A percentile compares a stretch with the other conserved stretches of the same genome.
These are phyloP conservation scores for Unio pictorum DNA, from an alignment of 2,888 invertebrate genomes.

Conservation along the genomic window DNA sequence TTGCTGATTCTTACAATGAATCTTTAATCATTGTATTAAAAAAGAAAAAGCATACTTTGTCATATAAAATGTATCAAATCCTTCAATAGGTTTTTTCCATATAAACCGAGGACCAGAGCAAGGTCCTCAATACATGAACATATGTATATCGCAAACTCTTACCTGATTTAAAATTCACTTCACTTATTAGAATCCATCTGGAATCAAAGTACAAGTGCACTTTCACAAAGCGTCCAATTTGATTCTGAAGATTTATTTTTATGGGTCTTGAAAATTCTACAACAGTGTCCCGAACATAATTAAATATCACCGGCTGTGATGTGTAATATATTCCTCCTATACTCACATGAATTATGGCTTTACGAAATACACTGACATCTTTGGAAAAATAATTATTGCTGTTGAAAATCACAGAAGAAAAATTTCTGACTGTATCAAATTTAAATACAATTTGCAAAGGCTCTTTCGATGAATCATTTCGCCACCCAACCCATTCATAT, in stretches of 20 bases:
- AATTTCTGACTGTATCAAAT: slow-evolving; percentile 90
- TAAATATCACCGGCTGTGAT: slow-evolving; percentile 80
- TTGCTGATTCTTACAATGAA: no score
- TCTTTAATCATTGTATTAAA: no score
- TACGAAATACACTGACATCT: slow-evolving; percentile 87
- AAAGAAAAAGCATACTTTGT: no score
- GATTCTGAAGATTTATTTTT: slow-evolving; percentile 84
- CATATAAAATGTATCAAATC: no score
- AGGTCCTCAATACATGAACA: no score
- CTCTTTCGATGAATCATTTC: slow-evolving; percentile 76
- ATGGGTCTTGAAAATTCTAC: slow-evolving; percentile 88
- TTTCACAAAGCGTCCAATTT: slow-evolving; percentile 85
- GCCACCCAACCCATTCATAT: slow-evolving; percentile 94
- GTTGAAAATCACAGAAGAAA: slow-evolving; percentile 85
- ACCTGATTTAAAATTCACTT: slow-evolving; percentile 90
- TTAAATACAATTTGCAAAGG: slow-evolving; percentile 84
- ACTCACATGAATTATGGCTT: slow-evolving; percentile 82
- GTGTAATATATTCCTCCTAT: slow-evolving; percentile 85
- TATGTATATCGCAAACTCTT: slow-evolving; percentile 15
- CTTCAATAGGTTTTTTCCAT: no score
- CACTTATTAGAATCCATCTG: slow-evolving; percentile 92
- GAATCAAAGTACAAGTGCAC: slow-evolving; percentile 84
- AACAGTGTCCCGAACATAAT: slow-evolving; percentile 82
- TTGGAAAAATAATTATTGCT: slow-evolving; percentile 89
- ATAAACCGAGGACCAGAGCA: no score